phyloP scores from a whole-genome alignment of 2,797 vertebrate genomes.

The Psittacula derbiana region DNA sequence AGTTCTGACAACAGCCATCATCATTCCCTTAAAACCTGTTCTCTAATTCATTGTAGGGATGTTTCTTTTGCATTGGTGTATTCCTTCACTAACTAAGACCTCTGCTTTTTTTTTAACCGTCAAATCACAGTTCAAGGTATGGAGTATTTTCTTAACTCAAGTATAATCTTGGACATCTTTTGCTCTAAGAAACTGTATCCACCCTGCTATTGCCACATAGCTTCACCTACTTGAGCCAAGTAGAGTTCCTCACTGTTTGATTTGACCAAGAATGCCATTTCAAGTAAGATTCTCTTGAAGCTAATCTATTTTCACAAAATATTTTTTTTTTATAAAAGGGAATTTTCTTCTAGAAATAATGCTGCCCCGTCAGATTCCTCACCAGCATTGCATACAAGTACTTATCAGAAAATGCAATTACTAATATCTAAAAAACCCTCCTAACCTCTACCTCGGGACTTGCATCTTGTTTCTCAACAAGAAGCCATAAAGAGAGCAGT shows the following conservation, averaged over 20 bases:
- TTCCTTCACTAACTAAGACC: neutral
- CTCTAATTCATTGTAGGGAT: neutral
- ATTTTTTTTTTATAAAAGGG: neutral
- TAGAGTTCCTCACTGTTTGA: neutral
- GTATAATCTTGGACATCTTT: neutral
- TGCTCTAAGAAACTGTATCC: neutral
- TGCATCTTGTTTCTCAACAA: neutral
- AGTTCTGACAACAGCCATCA: neutral
- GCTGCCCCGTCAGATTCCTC: neutral
- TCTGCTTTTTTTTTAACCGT: neutral
- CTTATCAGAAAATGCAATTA: neutral
- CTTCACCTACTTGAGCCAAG: neutral
- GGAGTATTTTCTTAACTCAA: neutral
- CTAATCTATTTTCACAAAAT: neutral
- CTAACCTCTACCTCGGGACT: neutral
- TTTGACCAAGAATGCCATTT: neutral
- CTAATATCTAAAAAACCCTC: neutral
- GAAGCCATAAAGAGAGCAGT: neutral
- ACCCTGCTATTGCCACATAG: neutral
- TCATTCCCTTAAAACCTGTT: neutral
- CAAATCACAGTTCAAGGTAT: neutral
- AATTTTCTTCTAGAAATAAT: neutral
- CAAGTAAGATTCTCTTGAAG: neutral
- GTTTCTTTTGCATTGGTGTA: neutral
- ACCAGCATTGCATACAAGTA: neutral